These are phyloP conservation scores for Balearica regulorum DNA, from an alignment of 2,797 vertebrate genomes.

Conservation along the genomic window DNA sequence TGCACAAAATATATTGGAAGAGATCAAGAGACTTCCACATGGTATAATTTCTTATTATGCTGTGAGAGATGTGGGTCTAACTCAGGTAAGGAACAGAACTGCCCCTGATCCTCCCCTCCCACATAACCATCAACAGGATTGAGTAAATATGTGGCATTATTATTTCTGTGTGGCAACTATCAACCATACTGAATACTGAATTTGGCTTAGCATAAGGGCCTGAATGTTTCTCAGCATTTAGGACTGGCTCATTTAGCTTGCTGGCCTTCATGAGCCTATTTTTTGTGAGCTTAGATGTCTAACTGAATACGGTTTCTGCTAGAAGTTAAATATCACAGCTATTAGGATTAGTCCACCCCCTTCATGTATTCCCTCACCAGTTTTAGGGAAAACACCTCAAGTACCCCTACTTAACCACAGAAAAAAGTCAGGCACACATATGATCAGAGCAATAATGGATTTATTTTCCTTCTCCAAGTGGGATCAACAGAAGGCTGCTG, in stretches of 20 bases:
- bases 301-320: background rate
- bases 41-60: background rate
- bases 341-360: background rate
- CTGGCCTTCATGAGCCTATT: background rate
- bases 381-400: background rate
- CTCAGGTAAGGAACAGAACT: background rate
- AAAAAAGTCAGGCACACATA: background rate
- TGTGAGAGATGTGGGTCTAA: background rate
- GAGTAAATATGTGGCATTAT: background rate
- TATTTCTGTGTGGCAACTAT: background rate
- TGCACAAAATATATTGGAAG: background rate
- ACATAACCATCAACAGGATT: background rate
- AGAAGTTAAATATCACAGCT: background rate
- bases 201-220: background rate
- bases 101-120: background rate
- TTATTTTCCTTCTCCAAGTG: background rate
- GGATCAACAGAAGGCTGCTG: background rate
- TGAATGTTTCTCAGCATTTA: background rate
- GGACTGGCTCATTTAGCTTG: background rate
- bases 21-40: background rate
- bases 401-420: background rate
- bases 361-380: background rate
- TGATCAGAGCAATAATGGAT: background rate
- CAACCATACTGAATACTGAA: background rate
- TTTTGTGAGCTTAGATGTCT: background rate